phyloP scores from a whole-genome alignment of 2,113 vertebrate species.

The Onychostruthus taczanowskii region DNA sequence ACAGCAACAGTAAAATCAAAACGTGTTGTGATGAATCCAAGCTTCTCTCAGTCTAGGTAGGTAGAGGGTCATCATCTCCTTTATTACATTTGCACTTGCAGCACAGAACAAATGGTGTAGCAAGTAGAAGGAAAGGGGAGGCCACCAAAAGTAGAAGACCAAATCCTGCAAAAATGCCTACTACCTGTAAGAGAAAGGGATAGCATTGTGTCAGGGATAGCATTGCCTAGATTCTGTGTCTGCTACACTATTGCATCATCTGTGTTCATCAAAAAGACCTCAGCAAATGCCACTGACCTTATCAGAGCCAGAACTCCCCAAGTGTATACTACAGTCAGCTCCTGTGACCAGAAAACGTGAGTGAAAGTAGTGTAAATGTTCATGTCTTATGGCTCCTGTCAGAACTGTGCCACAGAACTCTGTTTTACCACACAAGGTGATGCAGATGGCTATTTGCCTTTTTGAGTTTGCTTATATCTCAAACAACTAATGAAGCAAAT shows the following conservation, averaged over 20 bases:
- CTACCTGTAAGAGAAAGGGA: constrained; percentile 79
- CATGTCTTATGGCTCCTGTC: background rate
- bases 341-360: background rate
- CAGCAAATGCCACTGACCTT: background rate
- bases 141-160: constrained; percentile 94
- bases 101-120: constrained; percentile 95
- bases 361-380: background rate
- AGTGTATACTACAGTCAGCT: fast-evolving
- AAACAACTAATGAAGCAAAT: background rate
- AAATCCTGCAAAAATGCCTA: constrained; percentile 97
- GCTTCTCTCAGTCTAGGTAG: constrained; percentile 77
- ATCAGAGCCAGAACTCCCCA: background rate
- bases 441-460: background rate
- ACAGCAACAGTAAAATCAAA: constrained; percentile 15
- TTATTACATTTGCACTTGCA: constrained; percentile 99
- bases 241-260: background rate
- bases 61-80: constrained; percentile 94
- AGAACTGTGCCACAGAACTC: background rate
- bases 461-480: background rate
- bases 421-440: background rate
- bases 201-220: background rate
- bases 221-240: background rate
- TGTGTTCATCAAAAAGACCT: background rate
- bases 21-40: background rate
- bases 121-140: constrained; percentile 94